phyloP scores from a whole-genome alignment of 2,113 vertebrate genomes.

The Rhynchomys soricoides region DNA sequence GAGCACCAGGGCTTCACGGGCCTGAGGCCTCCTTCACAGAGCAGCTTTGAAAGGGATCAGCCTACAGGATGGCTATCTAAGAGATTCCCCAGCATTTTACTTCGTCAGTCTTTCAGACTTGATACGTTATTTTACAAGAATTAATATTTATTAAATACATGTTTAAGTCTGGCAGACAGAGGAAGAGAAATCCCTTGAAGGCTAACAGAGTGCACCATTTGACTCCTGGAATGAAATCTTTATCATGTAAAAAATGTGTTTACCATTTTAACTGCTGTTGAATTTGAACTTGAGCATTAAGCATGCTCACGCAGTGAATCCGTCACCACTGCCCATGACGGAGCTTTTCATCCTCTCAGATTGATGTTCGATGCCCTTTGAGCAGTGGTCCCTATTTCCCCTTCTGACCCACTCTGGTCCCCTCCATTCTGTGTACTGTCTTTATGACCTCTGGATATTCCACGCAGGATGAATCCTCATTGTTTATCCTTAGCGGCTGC shows the following conservation, averaged over 20 bases:
- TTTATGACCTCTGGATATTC: background rate
- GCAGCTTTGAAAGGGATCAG: background rate
- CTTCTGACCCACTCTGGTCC: too few relatives aligned
- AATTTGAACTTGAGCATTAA: background rate
- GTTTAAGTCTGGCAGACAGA: background rate
- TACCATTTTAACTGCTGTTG: background rate
- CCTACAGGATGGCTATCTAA: background rate
- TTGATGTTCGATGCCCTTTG: rapidly evolving
- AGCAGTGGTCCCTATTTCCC: background rate
- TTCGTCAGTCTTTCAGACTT: background rate
- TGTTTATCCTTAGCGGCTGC: background rate
- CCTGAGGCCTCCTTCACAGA: background rate
- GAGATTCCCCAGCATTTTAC: background rate
- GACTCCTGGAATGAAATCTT: background rate
- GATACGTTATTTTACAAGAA: conserved; percentile 23
- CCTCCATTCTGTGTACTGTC: background rate
- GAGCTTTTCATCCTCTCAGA: background rate
- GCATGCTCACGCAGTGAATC: background rate
- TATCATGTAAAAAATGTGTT: background rate
- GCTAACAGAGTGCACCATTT: background rate
- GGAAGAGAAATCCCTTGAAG: background rate
- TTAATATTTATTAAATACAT: background rate
- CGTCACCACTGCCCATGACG: background rate
- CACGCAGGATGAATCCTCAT: background rate
- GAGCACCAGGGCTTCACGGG: background rate